Evolutionary conservation across 2,797 vertebrate genomes (phyloP), one percentile per base, ranked within the genome.

Genomic region (Chloroceryle inda): DNA sequence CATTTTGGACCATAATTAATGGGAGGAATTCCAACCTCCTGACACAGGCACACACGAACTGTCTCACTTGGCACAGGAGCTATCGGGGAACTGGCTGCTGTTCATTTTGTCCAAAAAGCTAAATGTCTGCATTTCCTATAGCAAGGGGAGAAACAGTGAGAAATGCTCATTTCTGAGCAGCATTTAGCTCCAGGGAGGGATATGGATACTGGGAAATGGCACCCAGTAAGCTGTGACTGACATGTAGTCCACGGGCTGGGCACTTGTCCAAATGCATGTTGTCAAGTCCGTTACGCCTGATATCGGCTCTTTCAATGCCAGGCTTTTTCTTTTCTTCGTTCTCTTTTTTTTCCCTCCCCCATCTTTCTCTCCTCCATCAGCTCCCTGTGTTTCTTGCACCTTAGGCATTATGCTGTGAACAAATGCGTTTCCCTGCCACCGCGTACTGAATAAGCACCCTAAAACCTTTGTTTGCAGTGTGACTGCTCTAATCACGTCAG

Each of bases 101-200:
- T 33, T 96, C 78, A 15, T 82, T 96, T 89, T 58, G 44, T 42
- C 85, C 72, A 53, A 87, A 96, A 94, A 1, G 45, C 40, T 88
- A 71, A 66, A 84, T 59, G 42, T 84, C 9, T 4, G 75, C 66
- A 47, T 89, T 88, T 76, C 85, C 82, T 74, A 85, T 68, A 91
- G 76, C 85, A 40, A 93, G 89, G 85, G 87, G 62, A 94, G 55
- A 91, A 96, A 88, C 21, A 81, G 80, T n/a, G 55, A 94, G 93
- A 91, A 97, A 96, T 94, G 90, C 47, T 96, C 94, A 92, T 94
- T 97, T 97, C 92, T 89, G 85, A 74, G 80, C 92, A 92, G 75
- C 33, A 5, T 84, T 71, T 95, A 61, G 93, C 94, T 96, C 13
- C 33, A 1, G 94, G 94, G 89, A 92, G 55, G 77, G 93, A 94